Evolutionary conservation across 1,140 invertebrate genomes (phyloP), one percentile per base, ranked within the genome.

Genomic region (Ips nitidus): DNA sequence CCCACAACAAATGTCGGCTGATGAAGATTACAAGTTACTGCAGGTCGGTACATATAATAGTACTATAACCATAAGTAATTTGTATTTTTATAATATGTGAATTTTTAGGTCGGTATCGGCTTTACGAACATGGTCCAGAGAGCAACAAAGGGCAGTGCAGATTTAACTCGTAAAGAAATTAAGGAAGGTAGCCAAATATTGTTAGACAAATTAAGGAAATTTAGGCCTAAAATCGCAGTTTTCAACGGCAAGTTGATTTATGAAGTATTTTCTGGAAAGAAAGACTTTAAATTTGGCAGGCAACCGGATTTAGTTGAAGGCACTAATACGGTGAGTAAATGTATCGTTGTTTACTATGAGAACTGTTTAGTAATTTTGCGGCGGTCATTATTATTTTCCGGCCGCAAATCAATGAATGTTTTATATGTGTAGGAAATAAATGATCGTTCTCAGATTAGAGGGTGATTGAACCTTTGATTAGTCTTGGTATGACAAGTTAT

Each of bases 161-260:
- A 98, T 86, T 85, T 98, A 50, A 97, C 94, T 55, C 88, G 95
- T 76, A 94, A 96, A 81, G 97, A 99, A 87, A 98, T 98, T 75
- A 95, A 97, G 83, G 94, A 98, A 86, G 96, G 96, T 75, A 94
- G 93, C 75, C 89, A 92, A 80, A 89, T 96, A 76, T 82, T 98
- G 68, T 84, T 93, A 69, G 94, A 97, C 80, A 99, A 98, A 82
- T 83, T 99, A 69, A 88, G 91, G 81, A 91, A 92, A 75, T 98
- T 92, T 84, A 90, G 91, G 77, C 97, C 96, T 63, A 98, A 98
- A 86, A 95, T 98, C 77, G 96, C 95, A 47, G 96, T 98, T 37
- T 99, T 98, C 80, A 99, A 99, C 86, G 96, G 96, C 4, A 98
- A 98, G 86, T 87, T 98, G 65, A 98, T 98, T 73, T 98, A 97